Evolutionary conservation across 2,888 invertebrate species (phyloP).

Genomic region (Spodoptera exigua): DNA sequence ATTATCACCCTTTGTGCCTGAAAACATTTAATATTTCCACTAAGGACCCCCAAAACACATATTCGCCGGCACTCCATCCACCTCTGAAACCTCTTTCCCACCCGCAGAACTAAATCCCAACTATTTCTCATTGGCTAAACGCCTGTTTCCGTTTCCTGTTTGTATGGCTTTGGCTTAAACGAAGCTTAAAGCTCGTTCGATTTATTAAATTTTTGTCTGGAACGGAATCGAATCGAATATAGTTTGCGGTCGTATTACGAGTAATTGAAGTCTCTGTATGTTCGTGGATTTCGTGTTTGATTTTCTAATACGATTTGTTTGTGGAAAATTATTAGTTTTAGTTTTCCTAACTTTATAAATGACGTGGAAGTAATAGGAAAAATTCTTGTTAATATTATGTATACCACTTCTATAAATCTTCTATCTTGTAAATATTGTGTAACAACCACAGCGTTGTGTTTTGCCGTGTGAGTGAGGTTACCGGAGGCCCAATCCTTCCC

Average conservation of each 20-base stretch:
- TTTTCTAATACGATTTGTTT: no score
- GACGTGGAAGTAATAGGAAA: no score
- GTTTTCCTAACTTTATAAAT: no score
- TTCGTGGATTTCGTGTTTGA: conserved; percentile 2
- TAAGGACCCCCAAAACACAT: conserved; percentile 33
- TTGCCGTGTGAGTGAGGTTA: no score
- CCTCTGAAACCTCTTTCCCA: conserved; percentile 34
- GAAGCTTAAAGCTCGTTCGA: conserved; percentile 44
- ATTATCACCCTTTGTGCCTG: no score
- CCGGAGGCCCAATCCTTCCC: no score
- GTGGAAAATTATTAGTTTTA: no score
- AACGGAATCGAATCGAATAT: conserved; percentile 54
- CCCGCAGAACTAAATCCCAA: conserved; percentile 27
- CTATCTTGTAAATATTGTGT: no score
- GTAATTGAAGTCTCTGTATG: neutral
- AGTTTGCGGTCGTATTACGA: conserved; percentile 8
- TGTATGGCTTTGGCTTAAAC: conserved; percentile 47
- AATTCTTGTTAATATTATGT: no score
- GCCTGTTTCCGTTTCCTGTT: conserved; percentile 53
- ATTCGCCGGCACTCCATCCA: conserved; percentile 17
- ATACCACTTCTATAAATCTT: no score
- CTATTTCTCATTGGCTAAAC: conserved; percentile 55
- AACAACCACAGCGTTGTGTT: no score
- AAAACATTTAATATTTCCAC: neutral
- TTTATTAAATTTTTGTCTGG: conserved; percentile 51